Evolutionary conservation across 2,888 invertebrate genomes (phyloP).

Genomic region (Spicauda simplicius): DNA sequence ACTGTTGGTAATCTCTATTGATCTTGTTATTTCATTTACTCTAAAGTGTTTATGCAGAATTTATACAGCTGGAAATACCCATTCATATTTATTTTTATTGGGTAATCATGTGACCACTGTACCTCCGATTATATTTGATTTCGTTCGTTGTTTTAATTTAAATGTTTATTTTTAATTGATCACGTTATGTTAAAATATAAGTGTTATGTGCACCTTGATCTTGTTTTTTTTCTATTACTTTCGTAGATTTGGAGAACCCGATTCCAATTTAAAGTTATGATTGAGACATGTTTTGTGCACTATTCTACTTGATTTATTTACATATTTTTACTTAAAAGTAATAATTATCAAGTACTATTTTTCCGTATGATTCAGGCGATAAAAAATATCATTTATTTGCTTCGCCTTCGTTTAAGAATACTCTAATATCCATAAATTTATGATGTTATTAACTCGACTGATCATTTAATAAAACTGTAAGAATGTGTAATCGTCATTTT

Average conservation of each 20-base stretch:
- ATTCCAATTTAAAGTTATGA: background rate
- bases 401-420: background rate
- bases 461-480: background rate
- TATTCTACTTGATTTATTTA: background rate
- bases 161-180: conserved; percentile 82
- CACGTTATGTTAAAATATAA: conserved; percentile 82
- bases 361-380: background rate
- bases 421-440: background rate
- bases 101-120: conserved; percentile 40
- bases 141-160: conserved; percentile 82
- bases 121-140: conserved; percentile 63
- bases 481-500: background rate
- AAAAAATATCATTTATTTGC: background rate
- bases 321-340: background rate
- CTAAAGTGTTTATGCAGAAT: conserved; percentile 2
- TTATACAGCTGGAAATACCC: background rate
- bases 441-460: background rate
- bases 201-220: conserved; percentile 75
- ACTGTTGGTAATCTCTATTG: conserved; percentile 3
- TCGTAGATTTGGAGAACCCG: background rate
- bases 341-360: background rate
- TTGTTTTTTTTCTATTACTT: conserved; percentile 49
- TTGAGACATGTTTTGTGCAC: background rate
- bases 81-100: conserved; percentile 16
- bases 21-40: background rate